phyloP scores from a whole-genome alignment of 2,888 invertebrate genomes.

The Chrysolina americana region DNA sequence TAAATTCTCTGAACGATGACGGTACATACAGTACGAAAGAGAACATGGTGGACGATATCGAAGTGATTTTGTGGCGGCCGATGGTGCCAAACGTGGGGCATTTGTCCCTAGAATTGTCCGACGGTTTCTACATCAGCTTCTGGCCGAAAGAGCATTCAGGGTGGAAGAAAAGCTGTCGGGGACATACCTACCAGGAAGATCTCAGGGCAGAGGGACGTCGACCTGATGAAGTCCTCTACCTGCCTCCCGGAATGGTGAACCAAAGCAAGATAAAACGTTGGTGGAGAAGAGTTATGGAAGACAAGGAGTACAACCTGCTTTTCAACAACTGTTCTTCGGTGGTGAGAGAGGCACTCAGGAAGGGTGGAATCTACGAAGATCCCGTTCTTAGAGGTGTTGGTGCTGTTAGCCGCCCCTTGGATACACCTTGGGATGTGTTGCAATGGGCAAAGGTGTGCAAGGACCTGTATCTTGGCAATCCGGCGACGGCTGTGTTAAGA shows the following conservation, averaged over 20 bases:
- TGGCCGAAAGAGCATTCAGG: neutral
- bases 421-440: neutral
- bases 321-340: slow-evolving; percentile 7
- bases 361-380: slow-evolving; percentile 7
- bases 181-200: neutral
- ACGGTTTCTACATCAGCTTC: slow-evolving; percentile 3
- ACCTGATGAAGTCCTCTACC: neutral
- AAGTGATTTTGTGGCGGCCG: slow-evolving; percentile 10
- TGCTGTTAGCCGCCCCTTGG: neutral
- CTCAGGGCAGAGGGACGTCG: neutral
- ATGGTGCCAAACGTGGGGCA: slow-evolving; percentile 12
- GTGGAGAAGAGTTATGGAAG: slow-evolving; percentile 1
- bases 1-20: no score
- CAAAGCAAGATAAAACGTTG: slow-evolving; percentile 5
- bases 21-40: neutral
- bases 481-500: no score
- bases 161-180: neutral
- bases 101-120: slow-evolving; percentile 9
- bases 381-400: slow-evolving; percentile 1
- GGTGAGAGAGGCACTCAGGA: neutral
- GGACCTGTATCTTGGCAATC: neutral
- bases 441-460: neutral
- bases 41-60: neutral
- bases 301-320: neutral
- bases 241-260: neutral